Percentiles rank a stretch among this genome's conserved stretches.
Conservation (phyloP, 2,113 vertebrate species). For the Syngnathoides biaculeatus region DNA sequence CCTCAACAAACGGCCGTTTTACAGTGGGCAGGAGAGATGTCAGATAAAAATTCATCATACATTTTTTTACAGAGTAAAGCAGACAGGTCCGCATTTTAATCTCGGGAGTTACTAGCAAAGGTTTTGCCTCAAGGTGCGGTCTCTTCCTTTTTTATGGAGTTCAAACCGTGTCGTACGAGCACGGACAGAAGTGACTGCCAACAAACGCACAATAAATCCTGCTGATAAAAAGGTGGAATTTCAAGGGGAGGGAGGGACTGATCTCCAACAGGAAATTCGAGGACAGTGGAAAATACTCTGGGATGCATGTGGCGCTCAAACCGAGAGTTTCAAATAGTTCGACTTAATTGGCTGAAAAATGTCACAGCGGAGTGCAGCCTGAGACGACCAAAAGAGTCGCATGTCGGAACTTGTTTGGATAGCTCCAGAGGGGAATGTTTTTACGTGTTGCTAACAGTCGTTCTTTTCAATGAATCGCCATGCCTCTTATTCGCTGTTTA, state of each 20-base stretch:
- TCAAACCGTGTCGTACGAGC: constrained; percentile 32
- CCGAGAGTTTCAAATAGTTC: background rate
- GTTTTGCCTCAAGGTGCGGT: constrained; percentile 47
- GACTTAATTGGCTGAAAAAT: background rate
- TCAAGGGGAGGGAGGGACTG: constrained; percentile 14
- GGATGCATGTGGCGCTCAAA: background rate
- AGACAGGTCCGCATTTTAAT: background rate
- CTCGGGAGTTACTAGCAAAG: background rate
- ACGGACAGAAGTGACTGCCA: constrained; percentile 38
- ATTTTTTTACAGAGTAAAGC: background rate
- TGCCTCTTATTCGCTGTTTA: background rate
- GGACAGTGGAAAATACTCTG: background rate
- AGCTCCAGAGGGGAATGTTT: background rate
- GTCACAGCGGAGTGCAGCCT: background rate
- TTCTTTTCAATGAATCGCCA: background rate
- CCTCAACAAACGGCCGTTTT: constrained; percentile 3
- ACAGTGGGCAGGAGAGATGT: background rate
- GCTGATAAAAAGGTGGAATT: constrained; percentile 56
- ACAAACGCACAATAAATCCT: constrained; percentile 47
- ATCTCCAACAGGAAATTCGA: constrained; percentile 3
- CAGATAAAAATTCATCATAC: background rate
- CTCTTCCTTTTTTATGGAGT: constrained; percentile 27
- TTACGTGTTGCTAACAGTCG: background rate
- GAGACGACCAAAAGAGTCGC: background rate
- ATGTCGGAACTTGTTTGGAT: background rate